Conservation (phyloP, 2,113 vertebrate genomes). For the Fulmarus glacialis region DNA sequence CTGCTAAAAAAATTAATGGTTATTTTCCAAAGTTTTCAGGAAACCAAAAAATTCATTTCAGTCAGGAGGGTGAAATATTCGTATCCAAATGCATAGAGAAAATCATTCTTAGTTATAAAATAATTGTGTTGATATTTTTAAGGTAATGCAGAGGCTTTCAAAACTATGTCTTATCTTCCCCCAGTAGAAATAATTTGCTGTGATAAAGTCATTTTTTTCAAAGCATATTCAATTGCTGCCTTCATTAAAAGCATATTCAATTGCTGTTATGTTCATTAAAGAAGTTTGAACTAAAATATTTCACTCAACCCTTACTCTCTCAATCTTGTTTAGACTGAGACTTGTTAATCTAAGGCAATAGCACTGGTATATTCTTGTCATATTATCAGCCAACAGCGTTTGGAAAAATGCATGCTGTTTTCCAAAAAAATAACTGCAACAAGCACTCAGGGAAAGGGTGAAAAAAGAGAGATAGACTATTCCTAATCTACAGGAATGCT, state of each 20-base stretch:
- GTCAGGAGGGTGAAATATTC: neutral
- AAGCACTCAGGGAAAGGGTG: neutral
- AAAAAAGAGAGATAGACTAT: neutral
- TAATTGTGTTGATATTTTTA: neutral
- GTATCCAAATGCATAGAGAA: neutral
- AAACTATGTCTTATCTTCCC: neutral
- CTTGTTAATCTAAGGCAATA: neutral
- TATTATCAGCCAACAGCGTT: neutral
- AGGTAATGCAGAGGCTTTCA: neutral
- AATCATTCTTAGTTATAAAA: neutral
- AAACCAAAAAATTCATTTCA: neutral
- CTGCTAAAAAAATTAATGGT: neutral
- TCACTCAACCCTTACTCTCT: neutral
- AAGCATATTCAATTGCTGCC: neutral
- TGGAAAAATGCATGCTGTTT: slow-evolving; percentile 29
- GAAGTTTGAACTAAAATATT: neutral
- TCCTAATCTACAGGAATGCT: neutral
- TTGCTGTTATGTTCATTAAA: neutral
- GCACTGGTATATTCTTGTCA: neutral
- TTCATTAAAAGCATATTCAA: neutral
- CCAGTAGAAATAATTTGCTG: neutral
- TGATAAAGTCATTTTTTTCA: neutral
- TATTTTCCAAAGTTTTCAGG: neutral
- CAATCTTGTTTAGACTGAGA: neutral
- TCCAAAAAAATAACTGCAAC: neutral